Evolutionary conservation across 2,113 vertebrate species (phyloP), one percentile per base, ranked within the genome.

Genomic region (Gorilla gorilla): DNA sequence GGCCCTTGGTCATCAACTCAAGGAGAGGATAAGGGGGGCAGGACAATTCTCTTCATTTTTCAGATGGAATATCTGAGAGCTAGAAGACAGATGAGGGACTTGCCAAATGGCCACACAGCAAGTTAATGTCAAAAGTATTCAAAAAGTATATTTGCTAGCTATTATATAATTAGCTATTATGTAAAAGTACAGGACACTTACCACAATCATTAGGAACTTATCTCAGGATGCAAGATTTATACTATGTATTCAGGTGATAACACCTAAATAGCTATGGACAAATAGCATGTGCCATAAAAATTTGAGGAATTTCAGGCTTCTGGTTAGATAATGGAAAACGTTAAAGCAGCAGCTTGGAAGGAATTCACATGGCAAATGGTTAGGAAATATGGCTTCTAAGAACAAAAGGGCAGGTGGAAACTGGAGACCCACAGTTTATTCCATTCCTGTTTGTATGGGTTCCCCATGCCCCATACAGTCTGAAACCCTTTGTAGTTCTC

Each of bases 181-280:
- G 11, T 93, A 20, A 55, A 92, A 97, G 27, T 76, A 82, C 10
- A 94, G 20, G 9, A 86, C 40, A 92, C n/a, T 94, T n/a, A 86
- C 9, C 17, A 85, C 16, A 12, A n/a, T 94, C 25, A 81, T 64
- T 64, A 94, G 57, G 72, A 59, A 93, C 17, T 14, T 80, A 75
- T 43, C 40, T 76, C 30, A 14, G n/a, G 43, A 70, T 50, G 55
- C 35, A 78, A 86, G n/a, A 90, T 90, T 87, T 97, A 86, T 57
- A 64, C 16, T 55, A 55, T 2, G 52, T 20, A 55, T 55, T 55
- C 17, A 55, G 52, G 52, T 55, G 61, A 27, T 14, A 92, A 92
- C 9, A 84, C 30, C 59, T 89, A 76, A 85, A 45, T 76, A 78
- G 23, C 35, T 81, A 73, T 48, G 12, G 6, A 72, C 32, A 70